Evolutionary conservation across 2,113 vertebrate genomes (phyloP).

Genomic region (Dryoscopus gambensis): DNA sequence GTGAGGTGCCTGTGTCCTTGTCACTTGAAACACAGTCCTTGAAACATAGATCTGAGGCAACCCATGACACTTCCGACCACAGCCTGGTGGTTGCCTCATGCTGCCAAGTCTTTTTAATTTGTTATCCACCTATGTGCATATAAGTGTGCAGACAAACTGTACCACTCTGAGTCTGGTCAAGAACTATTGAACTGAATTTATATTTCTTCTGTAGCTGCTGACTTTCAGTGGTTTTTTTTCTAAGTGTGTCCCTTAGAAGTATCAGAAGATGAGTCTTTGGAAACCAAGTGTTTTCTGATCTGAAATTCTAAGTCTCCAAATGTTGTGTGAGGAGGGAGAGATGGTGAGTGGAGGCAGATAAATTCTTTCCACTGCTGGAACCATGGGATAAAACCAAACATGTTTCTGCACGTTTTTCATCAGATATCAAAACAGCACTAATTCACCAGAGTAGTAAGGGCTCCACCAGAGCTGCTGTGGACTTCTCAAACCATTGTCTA

Average conservation of each 20-base stretch:
- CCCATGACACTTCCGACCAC: not conserved
- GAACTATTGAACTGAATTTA: not conserved
- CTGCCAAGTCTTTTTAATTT: not conserved
- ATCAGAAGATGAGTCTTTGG: not conserved
- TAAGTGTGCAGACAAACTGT: not conserved
- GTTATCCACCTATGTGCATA: fast-evolving
- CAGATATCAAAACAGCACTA: not conserved
- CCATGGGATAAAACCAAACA: not conserved
- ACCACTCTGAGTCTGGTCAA: not conserved
- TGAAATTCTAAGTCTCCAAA: not conserved
- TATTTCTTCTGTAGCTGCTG: not conserved
- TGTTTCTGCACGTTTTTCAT: not conserved
- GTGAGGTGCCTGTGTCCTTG: fast-evolving
- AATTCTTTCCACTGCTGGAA: not conserved
- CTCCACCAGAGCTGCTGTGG: not conserved
- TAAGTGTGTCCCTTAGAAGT: not conserved
- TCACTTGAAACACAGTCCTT: not conserved
- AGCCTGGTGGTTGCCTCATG: not conserved
- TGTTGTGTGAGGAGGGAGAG: not conserved
- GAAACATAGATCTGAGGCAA: not conserved
- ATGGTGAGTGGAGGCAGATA: not conserved
- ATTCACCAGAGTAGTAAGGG: not conserved
- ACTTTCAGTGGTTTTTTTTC: not conserved
- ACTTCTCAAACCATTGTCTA: not conserved
- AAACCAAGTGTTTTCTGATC: not conserved